Percentiles rank a stretch among this genome's conserved stretches.
Evolutionary conservation across 1,140 invertebrate species (phyloP).

Genomic region (Eupristina koningsbergeri): DNA sequence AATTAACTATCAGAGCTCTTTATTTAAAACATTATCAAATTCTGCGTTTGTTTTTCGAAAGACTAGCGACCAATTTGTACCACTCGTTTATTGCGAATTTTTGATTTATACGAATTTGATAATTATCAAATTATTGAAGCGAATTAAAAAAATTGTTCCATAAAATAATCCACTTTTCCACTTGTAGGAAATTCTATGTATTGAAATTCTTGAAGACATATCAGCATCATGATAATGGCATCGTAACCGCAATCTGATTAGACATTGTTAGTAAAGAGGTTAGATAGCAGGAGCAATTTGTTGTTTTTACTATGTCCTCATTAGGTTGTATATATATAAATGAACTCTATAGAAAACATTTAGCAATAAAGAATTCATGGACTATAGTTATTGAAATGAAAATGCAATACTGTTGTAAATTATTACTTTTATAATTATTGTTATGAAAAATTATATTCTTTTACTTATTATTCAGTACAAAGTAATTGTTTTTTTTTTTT

Average conservation of each 20-base stretch:
- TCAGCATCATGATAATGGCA: not conserved
- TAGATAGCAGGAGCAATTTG: not conserved
- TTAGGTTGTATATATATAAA: not conserved
- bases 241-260: not conserved
- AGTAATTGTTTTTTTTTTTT: not conserved
- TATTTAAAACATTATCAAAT: not conserved
- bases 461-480: not conserved
- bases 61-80: no score
- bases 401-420: not conserved
- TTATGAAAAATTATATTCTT: not conserved
- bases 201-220: no score
- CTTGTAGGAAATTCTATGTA: no score
- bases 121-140: no score
- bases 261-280: not conserved
- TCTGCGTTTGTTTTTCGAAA: not conserved
- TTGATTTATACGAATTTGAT: no score
- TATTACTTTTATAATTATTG: not conserved
- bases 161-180: no score
- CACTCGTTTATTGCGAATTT: no score
- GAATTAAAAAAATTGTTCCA: no score
- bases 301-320: not conserved
- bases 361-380: no score
- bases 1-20: not conserved
- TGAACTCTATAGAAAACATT: no score
- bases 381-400: not conserved